These are phyloP conservation scores for Megalopta genalis DNA, from an alignment of 1,140 invertebrate species.

Conservation along the genomic window DNA sequence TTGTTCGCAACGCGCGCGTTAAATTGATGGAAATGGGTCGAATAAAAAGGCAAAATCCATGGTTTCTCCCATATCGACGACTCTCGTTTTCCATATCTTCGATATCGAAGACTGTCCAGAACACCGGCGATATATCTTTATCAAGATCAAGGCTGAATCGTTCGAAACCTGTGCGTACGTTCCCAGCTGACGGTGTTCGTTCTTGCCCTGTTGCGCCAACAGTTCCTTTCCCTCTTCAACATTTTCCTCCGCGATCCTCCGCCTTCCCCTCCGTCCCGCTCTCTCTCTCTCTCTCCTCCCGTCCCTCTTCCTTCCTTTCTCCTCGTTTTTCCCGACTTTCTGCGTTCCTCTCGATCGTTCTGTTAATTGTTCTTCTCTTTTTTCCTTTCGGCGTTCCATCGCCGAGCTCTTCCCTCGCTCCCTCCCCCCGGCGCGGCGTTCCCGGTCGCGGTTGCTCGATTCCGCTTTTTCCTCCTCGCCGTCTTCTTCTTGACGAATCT, in stretches of 20 bases:
- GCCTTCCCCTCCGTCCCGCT: slow-evolving; percentile 33
- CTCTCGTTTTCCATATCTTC: too few species aligned
- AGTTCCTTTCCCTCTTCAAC: slow-evolving; percentile 22
- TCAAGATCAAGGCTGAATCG: too few species aligned
- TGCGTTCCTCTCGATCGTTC: slow-evolving; percentile 13
- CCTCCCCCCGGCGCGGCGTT: too few species aligned
- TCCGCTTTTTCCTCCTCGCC: too few species aligned
- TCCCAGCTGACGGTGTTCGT: neutral
- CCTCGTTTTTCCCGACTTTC: slow-evolving; percentile 32
- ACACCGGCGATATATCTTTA: too few species aligned
- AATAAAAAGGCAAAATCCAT: too few species aligned
- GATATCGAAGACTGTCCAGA: too few species aligned
- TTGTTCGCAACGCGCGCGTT: too few species aligned
- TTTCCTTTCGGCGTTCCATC: slow-evolving; percentile 14
- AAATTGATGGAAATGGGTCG: too few species aligned
- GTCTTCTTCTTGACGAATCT: slow-evolving; percentile 16
- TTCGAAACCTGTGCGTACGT: neutral
- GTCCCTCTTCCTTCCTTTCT: neutral
- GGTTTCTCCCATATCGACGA: too few species aligned
- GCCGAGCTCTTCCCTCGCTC: neutral
- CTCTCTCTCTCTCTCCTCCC: neutral
- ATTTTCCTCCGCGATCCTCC: slow-evolving; percentile 28
- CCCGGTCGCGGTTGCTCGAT: neutral
- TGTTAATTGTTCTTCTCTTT: slow-evolving; percentile 38
- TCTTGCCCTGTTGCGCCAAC: neutral